A percentile compares a stretch with the other conserved stretches of the same genome.
These are phyloP conservation scores for Eulemur rubriventer DNA, from an alignment of 2,797 vertebrate species.

Conservation along the genomic window DNA sequence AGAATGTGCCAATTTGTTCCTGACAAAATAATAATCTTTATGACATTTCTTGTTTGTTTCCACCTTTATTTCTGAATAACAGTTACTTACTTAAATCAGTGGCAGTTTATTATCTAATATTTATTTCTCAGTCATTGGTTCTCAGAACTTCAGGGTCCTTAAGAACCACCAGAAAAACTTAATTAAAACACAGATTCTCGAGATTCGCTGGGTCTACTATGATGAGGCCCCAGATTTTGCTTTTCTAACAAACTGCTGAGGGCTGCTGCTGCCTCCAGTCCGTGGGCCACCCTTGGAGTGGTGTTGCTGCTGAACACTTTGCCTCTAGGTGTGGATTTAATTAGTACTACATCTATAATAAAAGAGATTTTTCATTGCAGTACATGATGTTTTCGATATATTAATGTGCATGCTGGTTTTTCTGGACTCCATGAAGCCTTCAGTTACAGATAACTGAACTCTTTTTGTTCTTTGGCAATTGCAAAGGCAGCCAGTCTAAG, in stretches of 20 bases:
- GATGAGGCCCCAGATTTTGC: neutral
- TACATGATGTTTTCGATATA: neutral
- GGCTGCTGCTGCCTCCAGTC: neutral
- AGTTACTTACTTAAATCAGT: neutral
- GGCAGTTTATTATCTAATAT: neutral
- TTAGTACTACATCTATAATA: neutral
- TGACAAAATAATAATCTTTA: neutral
- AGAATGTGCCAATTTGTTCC: neutral
- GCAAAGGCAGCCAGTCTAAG: neutral
- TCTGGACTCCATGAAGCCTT: neutral
- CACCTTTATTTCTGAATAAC: neutral
- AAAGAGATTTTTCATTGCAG: neutral
- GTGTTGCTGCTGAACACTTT: neutral
- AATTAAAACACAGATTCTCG: neutral
- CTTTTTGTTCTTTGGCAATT: neutral
- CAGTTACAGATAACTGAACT: neutral
- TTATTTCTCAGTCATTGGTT: neutral
- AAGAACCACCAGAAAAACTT: neutral
- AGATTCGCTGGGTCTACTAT: neutral
- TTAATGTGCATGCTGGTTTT: neutral
- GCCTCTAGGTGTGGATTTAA: neutral
- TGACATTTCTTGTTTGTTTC: neutral
- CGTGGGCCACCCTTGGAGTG: neutral
- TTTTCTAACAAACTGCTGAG: neutral
- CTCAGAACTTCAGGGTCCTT: neutral